Evolutionary conservation across 2,113 vertebrate species (phyloP), one percentile per base, ranked within the genome.

Genomic region (Crotophaga sulcirostris): DNA sequence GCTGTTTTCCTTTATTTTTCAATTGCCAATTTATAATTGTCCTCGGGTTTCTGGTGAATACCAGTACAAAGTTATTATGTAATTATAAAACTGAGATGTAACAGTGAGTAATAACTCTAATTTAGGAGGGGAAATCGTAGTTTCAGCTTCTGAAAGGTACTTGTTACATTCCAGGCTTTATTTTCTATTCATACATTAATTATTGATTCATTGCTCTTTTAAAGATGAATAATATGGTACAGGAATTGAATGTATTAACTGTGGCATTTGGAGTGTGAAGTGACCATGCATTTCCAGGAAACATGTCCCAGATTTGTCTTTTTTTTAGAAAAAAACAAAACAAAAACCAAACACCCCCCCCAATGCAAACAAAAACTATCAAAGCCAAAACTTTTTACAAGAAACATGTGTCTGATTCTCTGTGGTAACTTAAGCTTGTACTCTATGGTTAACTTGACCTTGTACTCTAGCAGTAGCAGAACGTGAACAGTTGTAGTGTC

Each of bases 51-150:
- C 58, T 84, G 26, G 19, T 74, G 68, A 84, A 42, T 38, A 13
- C 11, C 47, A 29, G 4, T 69, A 21, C 18, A 59, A 20, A 60
- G 16, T 77, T 80, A 28, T 13, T 64, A n/a, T 6, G 3, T 64
- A 80, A 79, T 66, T 76, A 90, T 80, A 13, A 16, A 63, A 75
- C 60, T 62, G 3, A 72, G 84, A 56, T 58, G 4, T 59, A 87
- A 52, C 25, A 38, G 7, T 9, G 17, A 76, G 25, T 45, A 52
- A 34, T 70, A 67, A 33, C 20, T 59, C 3, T 15, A 16, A 73
- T 54, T 47, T 66, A 34, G 2, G 9, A 28, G 16, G 26, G 10
- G 4, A 63, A 79, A 34, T 66, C 0, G 0, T n/a, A 82, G 9
- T 47, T 92, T 59, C 25, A 74, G 33, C 16, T 38, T 88, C 59